phyloP scores from a whole-genome alignment of 1,140 invertebrate species.

The Solenopsis invicta region DNA sequence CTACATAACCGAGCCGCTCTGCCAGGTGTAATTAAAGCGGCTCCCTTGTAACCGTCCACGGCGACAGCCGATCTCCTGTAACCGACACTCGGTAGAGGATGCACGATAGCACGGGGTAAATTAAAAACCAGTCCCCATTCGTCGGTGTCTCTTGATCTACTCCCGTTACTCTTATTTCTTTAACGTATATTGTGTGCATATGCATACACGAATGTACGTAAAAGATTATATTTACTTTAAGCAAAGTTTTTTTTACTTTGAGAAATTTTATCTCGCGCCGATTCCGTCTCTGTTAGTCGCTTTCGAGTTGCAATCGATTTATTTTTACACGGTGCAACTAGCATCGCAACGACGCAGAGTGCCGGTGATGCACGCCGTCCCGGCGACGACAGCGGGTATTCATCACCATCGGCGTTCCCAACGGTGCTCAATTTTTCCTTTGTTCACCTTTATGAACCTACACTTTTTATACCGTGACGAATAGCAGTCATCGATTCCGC shows the following conservation, averaged over 20 bases:
- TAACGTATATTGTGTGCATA: background rate
- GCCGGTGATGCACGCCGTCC: slow-evolving; percentile 21
- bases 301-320: slow-evolving; percentile 52
- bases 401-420: slow-evolving; percentile 56
- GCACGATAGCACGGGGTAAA: slow-evolving; percentile 19
- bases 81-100: slow-evolving; percentile 53
- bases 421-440: slow-evolving; percentile 68
- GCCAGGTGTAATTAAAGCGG: slow-evolving; percentile 69
- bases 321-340: slow-evolving; percentile 6
- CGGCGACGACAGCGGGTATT: slow-evolving; percentile 56
- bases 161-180: background rate
- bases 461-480: slow-evolving; percentile 68
- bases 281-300: too few relatives aligned
- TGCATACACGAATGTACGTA: background rate
- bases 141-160: background rate
- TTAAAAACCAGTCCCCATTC: slow-evolving; percentile 33
- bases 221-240: too few relatives aligned
- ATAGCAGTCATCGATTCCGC: slow-evolving; percentile 66
- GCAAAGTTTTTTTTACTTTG: too few relatives aligned
- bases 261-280: too few relatives aligned
- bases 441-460: slow-evolving; percentile 63
- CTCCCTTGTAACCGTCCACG: slow-evolving; percentile 41
- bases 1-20: slow-evolving; percentile 64
- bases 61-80: slow-evolving; percentile 47
- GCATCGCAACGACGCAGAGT: slow-evolving; percentile 32